Evolutionary conservation across 2,797 vertebrate genomes (phyloP).

Genomic region (Thaleichthys pacificus): DNA sequence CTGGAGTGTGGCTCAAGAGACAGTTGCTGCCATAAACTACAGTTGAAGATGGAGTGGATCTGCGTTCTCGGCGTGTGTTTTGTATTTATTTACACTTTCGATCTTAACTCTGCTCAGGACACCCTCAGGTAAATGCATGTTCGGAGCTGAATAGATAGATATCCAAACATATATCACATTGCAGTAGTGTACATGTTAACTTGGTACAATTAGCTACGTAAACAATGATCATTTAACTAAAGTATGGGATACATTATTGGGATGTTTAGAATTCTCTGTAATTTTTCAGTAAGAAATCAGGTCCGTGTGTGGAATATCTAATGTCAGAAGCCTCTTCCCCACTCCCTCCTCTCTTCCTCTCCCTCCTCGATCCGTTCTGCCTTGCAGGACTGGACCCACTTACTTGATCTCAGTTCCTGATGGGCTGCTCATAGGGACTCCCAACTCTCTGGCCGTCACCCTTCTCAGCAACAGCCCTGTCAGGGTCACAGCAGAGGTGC

Average conservation of each 20-base stretch:
- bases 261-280: no score
- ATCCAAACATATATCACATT: not conserved
- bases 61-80: conserved; percentile 43
- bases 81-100: conserved; percentile 24
- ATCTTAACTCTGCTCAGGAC: conserved; percentile 32
- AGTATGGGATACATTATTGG: not conserved
- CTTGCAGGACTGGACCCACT: not conserved
- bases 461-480: not conserved
- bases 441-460: not conserved
- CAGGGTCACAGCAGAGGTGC: conserved; percentile 8
- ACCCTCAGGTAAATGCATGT: conserved; percentile 38
- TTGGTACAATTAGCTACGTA: no score
- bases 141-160: not conserved
- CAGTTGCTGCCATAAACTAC: not conserved
- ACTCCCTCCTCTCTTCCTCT: not conserved
- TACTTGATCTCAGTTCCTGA: conserved; percentile 3
- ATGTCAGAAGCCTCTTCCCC: no score
- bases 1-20: not conserved
- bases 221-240: not conserved
- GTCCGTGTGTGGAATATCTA: no score
- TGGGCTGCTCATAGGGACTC: not conserved
- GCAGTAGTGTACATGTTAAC: no score
- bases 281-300: not conserved
- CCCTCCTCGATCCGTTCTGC: no score
- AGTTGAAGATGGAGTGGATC: conserved; percentile 49